Conservation (phyloP, 1,140 invertebrate genomes). For the Heliconius eleuchia region DNA sequence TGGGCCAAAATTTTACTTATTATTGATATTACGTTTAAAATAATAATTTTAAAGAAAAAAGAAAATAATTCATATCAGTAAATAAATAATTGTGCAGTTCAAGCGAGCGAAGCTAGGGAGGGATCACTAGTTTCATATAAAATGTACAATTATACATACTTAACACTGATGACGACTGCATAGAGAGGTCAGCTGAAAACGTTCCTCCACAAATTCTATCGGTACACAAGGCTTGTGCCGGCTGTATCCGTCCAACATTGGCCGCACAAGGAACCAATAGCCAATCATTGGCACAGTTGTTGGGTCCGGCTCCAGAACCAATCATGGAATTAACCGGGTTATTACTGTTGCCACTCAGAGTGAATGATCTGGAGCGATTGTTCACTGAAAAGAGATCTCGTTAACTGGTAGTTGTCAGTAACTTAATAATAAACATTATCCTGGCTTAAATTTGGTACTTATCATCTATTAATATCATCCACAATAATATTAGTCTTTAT, state of each 20-base stretch:
- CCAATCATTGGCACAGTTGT: slow-evolving; percentile 88
- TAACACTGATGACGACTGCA: slow-evolving; percentile 83
- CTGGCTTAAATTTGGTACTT: no score
- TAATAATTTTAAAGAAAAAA: no score
- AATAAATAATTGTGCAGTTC: no score
- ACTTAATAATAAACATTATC: no score
- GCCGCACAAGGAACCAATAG: slow-evolving; percentile 88
- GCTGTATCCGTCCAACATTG: slow-evolving; percentile 83
- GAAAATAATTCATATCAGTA: no score
- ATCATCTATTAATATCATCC: no score
- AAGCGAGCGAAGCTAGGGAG: no score
- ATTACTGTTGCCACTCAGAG: slow-evolving; percentile 88
- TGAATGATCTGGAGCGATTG: slow-evolving; percentile 86
- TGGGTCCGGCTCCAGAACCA: slow-evolving; percentile 82
- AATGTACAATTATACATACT: slow-evolving; percentile 78
- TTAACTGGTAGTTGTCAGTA: no score
- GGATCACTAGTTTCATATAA: no score
- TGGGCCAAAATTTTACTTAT: no score
- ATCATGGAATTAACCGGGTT: slow-evolving; percentile 85
- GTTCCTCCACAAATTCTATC: slow-evolving; percentile 88
- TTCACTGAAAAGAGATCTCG: slow-evolving; percentile 72
- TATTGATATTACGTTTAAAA: no score
- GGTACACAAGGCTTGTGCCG: slow-evolving; percentile 82
- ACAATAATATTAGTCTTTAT: no score
- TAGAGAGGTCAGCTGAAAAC: slow-evolving; percentile 84